Conservation (phyloP, 1,140 invertebrate genomes). For the Diachasmimorpha longicaudata region DNA sequence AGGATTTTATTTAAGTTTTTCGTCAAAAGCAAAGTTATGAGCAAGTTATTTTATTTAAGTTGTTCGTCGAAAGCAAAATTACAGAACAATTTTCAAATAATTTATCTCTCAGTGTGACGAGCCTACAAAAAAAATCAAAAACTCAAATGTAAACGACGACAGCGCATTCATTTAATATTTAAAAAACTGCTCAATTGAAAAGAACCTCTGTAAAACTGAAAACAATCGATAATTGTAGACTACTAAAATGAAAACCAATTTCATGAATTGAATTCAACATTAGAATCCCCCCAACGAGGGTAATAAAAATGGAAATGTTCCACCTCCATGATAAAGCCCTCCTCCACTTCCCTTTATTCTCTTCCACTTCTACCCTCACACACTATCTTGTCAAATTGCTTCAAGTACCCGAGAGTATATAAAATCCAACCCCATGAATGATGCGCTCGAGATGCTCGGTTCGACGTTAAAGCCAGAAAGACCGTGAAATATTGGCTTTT, state of each 20-base stretch:
- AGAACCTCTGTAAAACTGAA: no score
- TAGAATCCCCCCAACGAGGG: background rate
- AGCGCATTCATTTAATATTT: no score
- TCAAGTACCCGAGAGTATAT: background rate
- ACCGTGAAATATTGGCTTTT: background rate
- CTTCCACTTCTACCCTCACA: background rate
- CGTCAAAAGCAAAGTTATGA: no score
- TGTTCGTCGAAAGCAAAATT: no score
- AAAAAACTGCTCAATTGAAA: no score
- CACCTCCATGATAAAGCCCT: background rate
- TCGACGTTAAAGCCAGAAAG: background rate
- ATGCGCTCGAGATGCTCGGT: background rate
- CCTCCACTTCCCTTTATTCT: slow-evolving; percentile 5
- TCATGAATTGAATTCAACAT: background rate
- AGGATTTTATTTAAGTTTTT: no score
- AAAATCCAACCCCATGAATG: background rate
- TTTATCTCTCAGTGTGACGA: no score
- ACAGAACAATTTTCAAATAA: no score
- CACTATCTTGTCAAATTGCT: slow-evolving; percentile 5
- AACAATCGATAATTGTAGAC: no score
- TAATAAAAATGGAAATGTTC: slow-evolving; percentile 14
- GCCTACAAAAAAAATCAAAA: no score
- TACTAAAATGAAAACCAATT: background rate
- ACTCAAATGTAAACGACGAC: no score
- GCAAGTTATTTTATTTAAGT: no score